Base-by-base conservation (phyloP, 1,140 invertebrate genomes). In the Bombus affinis region DNA sequence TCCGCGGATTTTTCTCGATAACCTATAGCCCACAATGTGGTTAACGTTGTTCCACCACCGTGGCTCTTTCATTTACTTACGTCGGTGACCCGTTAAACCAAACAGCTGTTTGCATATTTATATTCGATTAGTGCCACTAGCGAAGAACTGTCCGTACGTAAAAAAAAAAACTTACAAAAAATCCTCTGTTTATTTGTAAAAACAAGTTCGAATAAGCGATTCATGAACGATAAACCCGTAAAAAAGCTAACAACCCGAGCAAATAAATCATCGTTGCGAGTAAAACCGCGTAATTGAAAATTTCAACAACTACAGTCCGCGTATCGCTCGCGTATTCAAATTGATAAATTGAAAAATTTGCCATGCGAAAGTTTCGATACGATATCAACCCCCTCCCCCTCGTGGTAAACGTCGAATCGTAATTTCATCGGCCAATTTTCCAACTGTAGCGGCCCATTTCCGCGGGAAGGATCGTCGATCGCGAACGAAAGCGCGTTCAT, bases 341-440 rank as follows among this genome's bases (percentile, higher is more conserved):
- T 66, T 44, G 76, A 44, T 66, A 65, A 78, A 62, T 62, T 12
- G 59, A n/a, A 77, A 66, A 15, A 15, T 74, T 74, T 74, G 47
- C 42, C 37, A 25, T 1, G 72, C 57, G 25, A 28, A 62, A 35
- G 35, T 76, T 42, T 37, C 74, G 2, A 57, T 37, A 44, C 5
- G 25, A 1, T 22, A 25, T 28, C 22, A 25, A 3, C 3, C 35
- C 6, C 8, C 4, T 4, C 10, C 25, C 25, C 39, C 5, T 18
- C 10, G 12, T 1, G n/a, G 42, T 39, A n/a, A 80, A 70, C 22
- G 25, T 53, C 37, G 22, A 53, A 18, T 66, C n/a, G 42, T 47
- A 35, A 37, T 44, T 35, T 79, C 9, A 66, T 44, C 22, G 59
- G n/a, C 1, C 32, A 80, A 70, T 80, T 80, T 53, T 68, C 65